Evolutionary conservation across 2,113 vertebrate species (phyloP).

Genomic region (Urocolius indicus): DNA sequence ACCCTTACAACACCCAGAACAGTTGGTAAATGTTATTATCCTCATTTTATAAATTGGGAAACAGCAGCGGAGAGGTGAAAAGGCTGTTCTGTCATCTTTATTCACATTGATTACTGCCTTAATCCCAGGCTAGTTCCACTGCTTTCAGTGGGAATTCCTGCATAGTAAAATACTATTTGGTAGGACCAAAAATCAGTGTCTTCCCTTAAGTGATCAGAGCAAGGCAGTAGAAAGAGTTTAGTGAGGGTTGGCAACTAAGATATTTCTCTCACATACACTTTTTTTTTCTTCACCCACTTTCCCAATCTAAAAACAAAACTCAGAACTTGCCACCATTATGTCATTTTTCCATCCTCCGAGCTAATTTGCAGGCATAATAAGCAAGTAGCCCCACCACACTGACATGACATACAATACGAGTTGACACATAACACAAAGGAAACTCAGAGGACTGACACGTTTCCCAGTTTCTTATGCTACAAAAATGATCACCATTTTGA

Average conservation of each 20-base stretch:
- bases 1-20: neutral
- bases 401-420: neutral
- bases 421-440: neutral
- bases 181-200: neutral
- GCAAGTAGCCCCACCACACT: neutral
- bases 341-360: neutral
- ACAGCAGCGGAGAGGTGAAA: neutral
- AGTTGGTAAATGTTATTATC: neutral
- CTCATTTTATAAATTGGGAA: conserved; percentile 11
- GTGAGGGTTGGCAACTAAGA: neutral
- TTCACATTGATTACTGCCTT: neutral
- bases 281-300: neutral
- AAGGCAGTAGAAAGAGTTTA: neutral
- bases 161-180: neutral
- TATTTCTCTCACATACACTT: neutral
- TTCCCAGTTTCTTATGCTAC: neutral
- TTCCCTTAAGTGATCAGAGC: neutral
- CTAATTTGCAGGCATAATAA: neutral
- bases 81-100: neutral
- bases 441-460: neutral
- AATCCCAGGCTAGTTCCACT: neutral
- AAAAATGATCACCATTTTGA: neutral
- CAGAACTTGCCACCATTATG: neutral
- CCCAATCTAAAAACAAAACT: neutral
- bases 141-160: neutral